These are phyloP conservation scores for Momotus momota DNA, from an alignment of 2,797 vertebrate species.

Conservation along the genomic window DNA sequence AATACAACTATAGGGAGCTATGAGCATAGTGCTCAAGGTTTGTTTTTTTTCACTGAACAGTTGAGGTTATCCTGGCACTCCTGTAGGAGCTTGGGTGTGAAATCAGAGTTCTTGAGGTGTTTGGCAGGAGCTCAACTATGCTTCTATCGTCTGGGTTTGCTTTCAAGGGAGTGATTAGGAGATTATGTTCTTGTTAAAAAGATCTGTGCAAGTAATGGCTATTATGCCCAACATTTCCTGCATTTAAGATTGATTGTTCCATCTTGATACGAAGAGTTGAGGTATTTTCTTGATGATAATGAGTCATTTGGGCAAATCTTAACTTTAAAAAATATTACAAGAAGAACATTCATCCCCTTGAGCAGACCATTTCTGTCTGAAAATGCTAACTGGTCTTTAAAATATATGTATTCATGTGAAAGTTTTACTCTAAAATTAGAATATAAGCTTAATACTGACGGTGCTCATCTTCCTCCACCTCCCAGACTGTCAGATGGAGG, in stretches of 20 bases:
- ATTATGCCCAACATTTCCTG: constrained; percentile 54
- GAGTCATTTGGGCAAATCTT: not conserved
- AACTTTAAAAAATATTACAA: not conserved
- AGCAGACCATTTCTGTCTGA: not conserved
- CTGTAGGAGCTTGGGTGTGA: constrained; percentile 25
- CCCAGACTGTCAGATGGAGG: not conserved
- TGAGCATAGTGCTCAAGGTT: not conserved
- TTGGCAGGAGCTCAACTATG: constrained; percentile 54
- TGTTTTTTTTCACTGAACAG: not conserved
- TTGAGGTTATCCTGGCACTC: constrained; percentile 27
- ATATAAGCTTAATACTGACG: not conserved
- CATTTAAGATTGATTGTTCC: constrained; percentile 24
- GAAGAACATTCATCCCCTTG: not conserved
- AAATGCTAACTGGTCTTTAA: not conserved
- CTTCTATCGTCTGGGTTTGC: constrained; percentile 43
- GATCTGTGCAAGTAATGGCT: constrained; percentile 32
- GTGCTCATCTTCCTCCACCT: not conserved
- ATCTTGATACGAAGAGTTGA: constrained; percentile 8
- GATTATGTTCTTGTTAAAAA: constrained; percentile 68
- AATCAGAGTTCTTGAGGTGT: constrained; percentile 44
- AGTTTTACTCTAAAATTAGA: not conserved
- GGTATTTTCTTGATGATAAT: constrained; percentile 10
- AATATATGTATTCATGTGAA: not conserved
- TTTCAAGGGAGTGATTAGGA: constrained; percentile 64
- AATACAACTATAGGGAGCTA: not conserved